A percentile compares a stretch with the other conserved stretches of the same genome.
Conservation (phyloP, 2,797 vertebrate species). For the Knipowitschia caucasica region DNA sequence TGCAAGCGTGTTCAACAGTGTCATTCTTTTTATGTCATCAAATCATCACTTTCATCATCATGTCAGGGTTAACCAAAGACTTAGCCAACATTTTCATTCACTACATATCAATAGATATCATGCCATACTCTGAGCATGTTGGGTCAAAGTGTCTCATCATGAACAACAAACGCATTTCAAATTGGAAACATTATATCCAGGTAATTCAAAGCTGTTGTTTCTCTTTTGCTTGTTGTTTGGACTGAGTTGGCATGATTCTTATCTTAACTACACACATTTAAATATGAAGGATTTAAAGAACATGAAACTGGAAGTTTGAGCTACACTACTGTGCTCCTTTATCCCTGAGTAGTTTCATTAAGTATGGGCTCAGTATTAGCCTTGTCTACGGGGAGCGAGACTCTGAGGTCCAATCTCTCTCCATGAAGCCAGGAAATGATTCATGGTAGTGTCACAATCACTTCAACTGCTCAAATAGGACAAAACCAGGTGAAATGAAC, state of each 20-base stretch:
- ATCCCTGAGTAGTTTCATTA: background rate
- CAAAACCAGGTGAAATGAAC: conserved; percentile 9
- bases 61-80: no score
- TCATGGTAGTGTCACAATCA: conserved; percentile 6
- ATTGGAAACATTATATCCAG: no score
- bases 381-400: conserved; percentile 9
- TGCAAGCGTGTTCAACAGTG: no score
- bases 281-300: conserved; percentile 20
- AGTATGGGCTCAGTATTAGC: background rate
- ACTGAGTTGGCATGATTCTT: conserved; percentile 11
- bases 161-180: no score
- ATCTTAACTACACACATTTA: conserved; percentile 20
- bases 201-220: no score
- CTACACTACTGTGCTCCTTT: background rate
- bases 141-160: no score
- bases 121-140: no score
- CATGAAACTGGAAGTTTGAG: conserved; percentile 21
- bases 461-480: conserved; percentile 7
- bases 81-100: no score
- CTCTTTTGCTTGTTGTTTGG: conserved; percentile 18
- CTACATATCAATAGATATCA: no score
- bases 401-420: conserved; percentile 18
- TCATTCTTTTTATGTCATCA: no score
- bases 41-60: no score
- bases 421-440: conserved; percentile 3